phyloP scores from a whole-genome alignment of 2,113 vertebrate species.

The Mirza zaza region DNA sequence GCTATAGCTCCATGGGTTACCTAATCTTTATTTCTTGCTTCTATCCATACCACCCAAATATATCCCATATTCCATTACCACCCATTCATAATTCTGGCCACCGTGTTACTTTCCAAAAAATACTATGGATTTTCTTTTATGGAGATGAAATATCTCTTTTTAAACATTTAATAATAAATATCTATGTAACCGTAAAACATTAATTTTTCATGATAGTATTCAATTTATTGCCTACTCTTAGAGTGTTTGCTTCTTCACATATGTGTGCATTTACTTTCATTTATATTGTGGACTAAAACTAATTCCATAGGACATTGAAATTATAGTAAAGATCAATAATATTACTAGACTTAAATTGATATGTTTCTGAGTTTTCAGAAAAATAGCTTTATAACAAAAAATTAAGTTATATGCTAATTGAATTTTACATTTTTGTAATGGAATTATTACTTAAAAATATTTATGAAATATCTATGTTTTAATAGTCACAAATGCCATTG shows the following conservation, averaged over 20 bases:
- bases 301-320: neutral
- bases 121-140: neutral
- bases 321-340: conserved; percentile 26
- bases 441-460: neutral
- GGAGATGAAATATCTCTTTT: neutral
- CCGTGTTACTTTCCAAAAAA: neutral
- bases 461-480: neutral
- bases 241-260: neutral
- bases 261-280: neutral
- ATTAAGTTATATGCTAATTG: neutral
- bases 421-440: neutral
- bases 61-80: neutral
- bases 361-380: neutral
- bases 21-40: neutral
- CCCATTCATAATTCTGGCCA: neutral
- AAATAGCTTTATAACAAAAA: neutral
- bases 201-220: neutral
- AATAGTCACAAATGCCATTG: neutral
- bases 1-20: neutral
- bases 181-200: neutral
- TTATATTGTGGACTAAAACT: neutral
- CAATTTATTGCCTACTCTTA: neutral
- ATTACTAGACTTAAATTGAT: neutral
- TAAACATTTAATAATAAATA: neutral
- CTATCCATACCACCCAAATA: neutral